Percentiles rank a stretch among this genome's conserved stretches.
Conservation (phyloP, 2,113 vertebrate genomes). For the Aleadryas rufinucha region DNA sequence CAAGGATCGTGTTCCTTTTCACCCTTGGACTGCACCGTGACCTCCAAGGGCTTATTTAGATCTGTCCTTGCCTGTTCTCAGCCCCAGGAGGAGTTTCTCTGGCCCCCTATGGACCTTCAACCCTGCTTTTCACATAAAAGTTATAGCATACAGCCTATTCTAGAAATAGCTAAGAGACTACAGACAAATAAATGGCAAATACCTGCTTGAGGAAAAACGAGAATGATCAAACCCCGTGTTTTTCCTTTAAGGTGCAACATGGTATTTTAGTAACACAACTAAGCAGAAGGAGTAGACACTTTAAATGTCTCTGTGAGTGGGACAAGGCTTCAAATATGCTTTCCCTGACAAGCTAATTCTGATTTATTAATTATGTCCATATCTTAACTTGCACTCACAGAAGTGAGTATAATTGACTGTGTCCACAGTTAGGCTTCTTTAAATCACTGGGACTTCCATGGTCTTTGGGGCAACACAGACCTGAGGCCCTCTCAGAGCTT, state of each 20-base stretch:
- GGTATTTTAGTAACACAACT: background rate
- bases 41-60: background rate
- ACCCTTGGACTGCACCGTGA: background rate
- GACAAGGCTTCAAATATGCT: background rate
- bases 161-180: background rate
- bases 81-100: background rate
- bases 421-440: background rate
- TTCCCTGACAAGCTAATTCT: background rate
- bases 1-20: background rate
- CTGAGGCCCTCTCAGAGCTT: background rate
- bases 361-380: background rate
- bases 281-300: background rate
- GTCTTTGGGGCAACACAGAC: background rate
- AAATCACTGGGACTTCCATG: accelerated
- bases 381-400: background rate
- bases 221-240: background rate
- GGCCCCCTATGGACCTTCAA: background rate
- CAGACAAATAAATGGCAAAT: background rate
- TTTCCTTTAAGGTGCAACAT: background rate
- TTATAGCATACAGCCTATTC: background rate
- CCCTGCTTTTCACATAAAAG: background rate
- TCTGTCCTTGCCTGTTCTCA: background rate
- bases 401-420: background rate
- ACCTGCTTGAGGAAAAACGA: background rate
- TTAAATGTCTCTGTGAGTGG: background rate